These are phyloP conservation scores for Aphidius gifuensis DNA, from an alignment of 1,140 invertebrate genomes.

Conservation along the genomic window DNA sequence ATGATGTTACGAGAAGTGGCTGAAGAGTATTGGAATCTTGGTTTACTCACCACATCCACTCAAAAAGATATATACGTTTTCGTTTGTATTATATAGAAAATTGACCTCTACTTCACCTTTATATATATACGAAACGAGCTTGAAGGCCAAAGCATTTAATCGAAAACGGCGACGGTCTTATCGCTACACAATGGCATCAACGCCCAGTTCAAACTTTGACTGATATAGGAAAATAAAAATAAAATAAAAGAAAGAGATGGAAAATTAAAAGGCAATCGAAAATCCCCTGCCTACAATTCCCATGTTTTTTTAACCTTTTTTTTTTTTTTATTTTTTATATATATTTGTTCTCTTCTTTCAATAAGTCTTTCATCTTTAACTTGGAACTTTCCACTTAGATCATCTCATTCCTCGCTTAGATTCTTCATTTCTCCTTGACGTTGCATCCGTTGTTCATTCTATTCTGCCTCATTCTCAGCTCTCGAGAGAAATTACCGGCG, in stretches of 20 bases:
- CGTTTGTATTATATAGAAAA: too few species aligned
- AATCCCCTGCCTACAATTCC: background rate
- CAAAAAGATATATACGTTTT: too few species aligned
- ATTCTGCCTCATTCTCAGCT: conserved; percentile 24
- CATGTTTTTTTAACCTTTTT: background rate
- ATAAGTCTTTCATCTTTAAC: conserved; percentile 8
- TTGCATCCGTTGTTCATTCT: conserved; percentile 9
- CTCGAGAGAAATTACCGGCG: conserved; percentile 32
- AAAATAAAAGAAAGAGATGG: conserved; percentile 1
- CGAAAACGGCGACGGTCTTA: conserved; percentile 21
- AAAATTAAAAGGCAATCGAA: conserved; percentile 21
- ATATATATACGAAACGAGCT: background rate
- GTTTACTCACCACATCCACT: too few species aligned
- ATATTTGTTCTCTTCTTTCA: conserved; percentile 8
- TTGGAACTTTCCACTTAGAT: background rate
- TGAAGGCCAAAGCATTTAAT: conserved; percentile 21
- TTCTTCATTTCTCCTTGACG: background rate
- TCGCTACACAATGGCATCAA: conserved; percentile 12
- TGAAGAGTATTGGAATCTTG: too few species aligned
- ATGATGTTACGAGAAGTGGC: too few species aligned
- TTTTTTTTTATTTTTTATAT: background rate
- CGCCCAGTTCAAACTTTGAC: background rate
- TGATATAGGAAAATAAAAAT: background rate
- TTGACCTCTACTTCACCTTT: too few species aligned
- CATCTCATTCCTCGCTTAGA: conserved; percentile 5